A percentile compares a stretch with the other conserved stretches of the same genome.
These are phyloP conservation scores for Martes martes DNA, from an alignment of 2,113 vertebrate genomes.

Conservation along the genomic window DNA sequence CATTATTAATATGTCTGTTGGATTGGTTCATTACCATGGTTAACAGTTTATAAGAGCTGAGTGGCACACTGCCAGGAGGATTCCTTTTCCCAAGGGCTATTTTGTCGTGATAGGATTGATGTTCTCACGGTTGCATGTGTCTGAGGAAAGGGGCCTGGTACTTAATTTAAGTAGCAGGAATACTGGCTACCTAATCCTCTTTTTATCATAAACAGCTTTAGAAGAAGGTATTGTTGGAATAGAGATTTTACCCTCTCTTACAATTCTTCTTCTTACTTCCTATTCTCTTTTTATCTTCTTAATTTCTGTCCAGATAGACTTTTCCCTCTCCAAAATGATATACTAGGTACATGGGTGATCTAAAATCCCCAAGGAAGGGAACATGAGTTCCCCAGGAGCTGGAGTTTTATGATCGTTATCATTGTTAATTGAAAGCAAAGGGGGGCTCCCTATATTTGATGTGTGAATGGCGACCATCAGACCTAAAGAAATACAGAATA, in stretches of 20 bases:
- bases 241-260: not conserved
- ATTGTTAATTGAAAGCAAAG: not conserved
- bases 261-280: not conserved
- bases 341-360: not conserved
- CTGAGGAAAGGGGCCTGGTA: not conserved
- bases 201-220: slow-evolving; percentile 43
- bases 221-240: not conserved
- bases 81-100: slow-evolving; percentile 49
- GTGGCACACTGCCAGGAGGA: slow-evolving; percentile 72
- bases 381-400: not conserved
- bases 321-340: not conserved
- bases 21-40: slow-evolving; percentile 79
- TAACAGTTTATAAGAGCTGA: slow-evolving; percentile 75
- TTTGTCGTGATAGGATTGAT: not conserved
- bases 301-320: slow-evolving; percentile 9
- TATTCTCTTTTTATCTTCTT: not conserved
- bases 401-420: not conserved
- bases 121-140: not conserved
- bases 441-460: not conserved
- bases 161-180: slow-evolving; percentile 35
- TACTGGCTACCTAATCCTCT: slow-evolving; percentile 6
- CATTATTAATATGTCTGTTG: slow-evolving; percentile 83
- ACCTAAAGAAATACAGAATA: not conserved
- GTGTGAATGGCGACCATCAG: not conserved
- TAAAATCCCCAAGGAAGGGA: not conserved